phyloP scores from a whole-genome alignment of 2,113 vertebrate genomes.

The Cyprinodon variegatus region DNA sequence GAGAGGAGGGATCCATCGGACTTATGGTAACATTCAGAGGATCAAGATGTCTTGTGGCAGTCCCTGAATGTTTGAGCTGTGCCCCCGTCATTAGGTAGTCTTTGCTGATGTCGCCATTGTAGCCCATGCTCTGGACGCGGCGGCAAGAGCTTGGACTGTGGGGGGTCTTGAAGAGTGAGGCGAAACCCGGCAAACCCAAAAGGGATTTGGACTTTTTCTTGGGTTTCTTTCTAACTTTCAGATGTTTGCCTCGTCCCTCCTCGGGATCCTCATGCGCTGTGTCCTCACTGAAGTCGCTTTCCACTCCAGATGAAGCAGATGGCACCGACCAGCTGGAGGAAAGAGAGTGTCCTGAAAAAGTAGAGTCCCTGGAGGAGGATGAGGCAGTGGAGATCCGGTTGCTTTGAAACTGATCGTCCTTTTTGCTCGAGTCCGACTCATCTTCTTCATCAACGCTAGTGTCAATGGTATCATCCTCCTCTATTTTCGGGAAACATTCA shows the following conservation, averaged over 20 bases:
- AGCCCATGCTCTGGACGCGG: conserved; percentile 83
- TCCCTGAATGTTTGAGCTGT: conserved; percentile 79
- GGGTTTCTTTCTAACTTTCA: conserved; percentile 55
- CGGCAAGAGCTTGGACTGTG: conserved; percentile 79
- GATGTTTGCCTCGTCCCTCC: conserved; percentile 59
- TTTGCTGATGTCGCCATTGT: conserved; percentile 41
- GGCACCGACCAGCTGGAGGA: conserved; percentile 79
- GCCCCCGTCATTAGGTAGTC: conserved; percentile 22
- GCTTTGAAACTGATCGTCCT: conserved; percentile 36
- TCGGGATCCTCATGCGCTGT: conserved; percentile 80
- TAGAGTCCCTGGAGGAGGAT: conserved; percentile 78
- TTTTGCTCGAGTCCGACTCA: conserved; percentile 52
- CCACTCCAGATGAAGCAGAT: conserved; percentile 85
- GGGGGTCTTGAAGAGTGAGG: conserved; percentile 83
- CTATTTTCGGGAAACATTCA: conserved; percentile 51
- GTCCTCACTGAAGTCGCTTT: conserved; percentile 90
- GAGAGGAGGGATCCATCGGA: conserved; percentile 5
- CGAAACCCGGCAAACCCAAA: conserved; percentile 81
- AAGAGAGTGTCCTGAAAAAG: conserved; percentile 76
- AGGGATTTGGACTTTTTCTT: conserved; percentile 69
- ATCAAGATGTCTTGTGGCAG: conserved; percentile 48
- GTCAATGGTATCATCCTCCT: conserved; percentile 73
- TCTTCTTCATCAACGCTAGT: conserved; percentile 75
- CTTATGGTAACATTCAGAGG: not conserved
- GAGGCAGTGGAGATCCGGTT: conserved; percentile 76